A percentile compares a stretch with the other conserved stretches of the same genome.
These are phyloP conservation scores for Cremastinae sp. DNA, from an alignment of 2,888 invertebrate species.

Conservation along the genomic window DNA sequence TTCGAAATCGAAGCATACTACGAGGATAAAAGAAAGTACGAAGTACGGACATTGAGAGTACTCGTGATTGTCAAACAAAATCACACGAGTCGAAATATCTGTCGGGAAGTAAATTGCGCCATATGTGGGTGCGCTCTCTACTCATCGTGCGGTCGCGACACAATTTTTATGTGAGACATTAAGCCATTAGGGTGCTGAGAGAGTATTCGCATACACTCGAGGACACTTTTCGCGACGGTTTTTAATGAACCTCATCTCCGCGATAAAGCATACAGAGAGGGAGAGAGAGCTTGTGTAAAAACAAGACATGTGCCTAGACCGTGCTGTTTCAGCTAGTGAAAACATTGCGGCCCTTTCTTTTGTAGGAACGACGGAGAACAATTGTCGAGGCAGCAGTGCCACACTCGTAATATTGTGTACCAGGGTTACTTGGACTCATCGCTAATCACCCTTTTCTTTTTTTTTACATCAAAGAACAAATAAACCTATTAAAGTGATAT, in stretches of 20 bases:
- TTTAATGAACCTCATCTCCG: constrained; percentile 56
- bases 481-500: too few species aligned
- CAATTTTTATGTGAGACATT: constrained; percentile 34
- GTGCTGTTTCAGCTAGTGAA: constrained; percentile 44
- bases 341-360: constrained; percentile 36
- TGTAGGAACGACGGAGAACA: constrained; percentile 29
- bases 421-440: neutral
- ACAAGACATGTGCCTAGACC: constrained; percentile 34
- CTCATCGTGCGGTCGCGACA: neutral
- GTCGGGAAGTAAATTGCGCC: too few species aligned
- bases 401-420: constrained; percentile 14
- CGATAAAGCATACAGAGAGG: constrained; percentile 37
- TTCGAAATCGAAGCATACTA: too few species aligned
- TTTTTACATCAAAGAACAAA: too few species aligned
- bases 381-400: too few species aligned
- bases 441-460: too few species aligned
- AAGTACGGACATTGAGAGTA: too few species aligned
- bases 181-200: constrained; percentile 25
- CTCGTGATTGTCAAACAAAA: too few species aligned
- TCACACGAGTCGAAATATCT: too few species aligned
- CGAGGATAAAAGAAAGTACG: too few species aligned
- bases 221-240: constrained; percentile 47
- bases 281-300: constrained; percentile 17
- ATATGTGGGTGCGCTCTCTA: too few species aligned
- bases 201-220: constrained; percentile 28